Evolutionary conservation across 1,140 invertebrate species (phyloP), one percentile per base, ranked within the genome.

Genomic region (Pseudomyrmex flavicornis): DNA sequence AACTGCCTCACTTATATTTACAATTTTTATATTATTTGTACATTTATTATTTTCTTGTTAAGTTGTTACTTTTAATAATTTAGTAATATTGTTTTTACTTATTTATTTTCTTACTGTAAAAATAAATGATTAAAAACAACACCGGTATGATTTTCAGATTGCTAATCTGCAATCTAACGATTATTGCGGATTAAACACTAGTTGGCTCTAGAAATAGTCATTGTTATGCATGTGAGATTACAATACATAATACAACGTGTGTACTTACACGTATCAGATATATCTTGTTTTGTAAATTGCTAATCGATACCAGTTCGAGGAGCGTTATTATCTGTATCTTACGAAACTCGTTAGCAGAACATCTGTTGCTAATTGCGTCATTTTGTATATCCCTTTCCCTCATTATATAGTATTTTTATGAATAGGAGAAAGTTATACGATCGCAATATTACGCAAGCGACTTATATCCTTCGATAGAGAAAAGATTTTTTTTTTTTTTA

Each of bases 341-440:
- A 1, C n/a, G 20, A 12, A 13, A 58, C 54, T 75, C 13, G 12
- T 76, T 2, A 12, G 7, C 13, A n/a, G 75, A 68, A 68, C 75
- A 68, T 77, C 48, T 56, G 75, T 20, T 46, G 17, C 4, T 54
- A 56, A 77, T 77, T 77, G 12, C 17, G 17, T 12, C 3, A 77
- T 65, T 35, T 35, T 46, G 2, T 52, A 61, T n/a, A 35, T 68
- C 10, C 35, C 35, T 35, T 35, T 5, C 7, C 35, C 5, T 5
- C 35, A 35, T 35, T 58, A 20, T 58, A 20, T 13, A n/a, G 17
- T 50, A 1, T 63, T 66, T 66, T 66, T 66, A 66, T 66, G 22
- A n/a, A 17, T 15, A 12, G 54, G 48, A 66, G 48, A 66, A 77
- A 77, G 26, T 54, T 65, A 2, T 20, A 15, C 17, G 20, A 61